A percentile compares a stretch with the other conserved stretches of the same genome.
Evolutionary conservation across 2,113 vertebrate genomes (phyloP).

Genomic region (Steatornis caripensis): DNA sequence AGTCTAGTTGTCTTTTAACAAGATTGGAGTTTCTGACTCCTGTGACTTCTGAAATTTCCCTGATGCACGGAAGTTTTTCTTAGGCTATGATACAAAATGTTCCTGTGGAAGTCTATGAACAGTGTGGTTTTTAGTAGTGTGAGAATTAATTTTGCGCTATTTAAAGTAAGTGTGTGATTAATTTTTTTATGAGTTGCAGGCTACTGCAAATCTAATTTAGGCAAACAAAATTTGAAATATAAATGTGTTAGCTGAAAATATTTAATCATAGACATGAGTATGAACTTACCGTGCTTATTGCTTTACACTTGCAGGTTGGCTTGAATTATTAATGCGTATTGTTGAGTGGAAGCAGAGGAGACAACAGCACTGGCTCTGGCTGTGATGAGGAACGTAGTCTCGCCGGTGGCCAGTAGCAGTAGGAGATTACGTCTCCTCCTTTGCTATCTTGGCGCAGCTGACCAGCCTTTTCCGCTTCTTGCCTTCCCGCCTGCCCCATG

Average conservation of each 20-base stretch:
- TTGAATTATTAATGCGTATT: background rate
- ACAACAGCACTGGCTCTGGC: background rate
- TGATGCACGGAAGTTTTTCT: background rate
- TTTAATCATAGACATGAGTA: background rate
- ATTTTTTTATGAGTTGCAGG: background rate
- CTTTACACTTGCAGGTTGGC: background rate
- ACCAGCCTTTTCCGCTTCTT: background rate
- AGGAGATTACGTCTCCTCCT: background rate
- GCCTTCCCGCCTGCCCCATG: background rate
- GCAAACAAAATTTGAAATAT: constrained; percentile 29
- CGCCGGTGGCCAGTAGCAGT: background rate
- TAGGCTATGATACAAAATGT: background rate
- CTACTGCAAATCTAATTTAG: constrained; percentile 14
- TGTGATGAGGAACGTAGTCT: background rate
- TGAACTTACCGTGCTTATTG: background rate
- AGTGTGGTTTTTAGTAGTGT: background rate
- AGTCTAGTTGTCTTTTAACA: background rate
- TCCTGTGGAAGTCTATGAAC: background rate
- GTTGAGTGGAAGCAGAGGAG: background rate
- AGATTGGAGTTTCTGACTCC: background rate
- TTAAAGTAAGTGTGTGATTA: constrained; percentile 8
- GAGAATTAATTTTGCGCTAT: background rate
- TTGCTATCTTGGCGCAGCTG: background rate
- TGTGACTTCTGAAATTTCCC: background rate
- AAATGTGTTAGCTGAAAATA: constrained; percentile 8